Evolutionary conservation across 1,140 invertebrate genomes (phyloP), one percentile per base, ranked within the genome.

Genomic region (Oreohelix idahoensis): DNA sequence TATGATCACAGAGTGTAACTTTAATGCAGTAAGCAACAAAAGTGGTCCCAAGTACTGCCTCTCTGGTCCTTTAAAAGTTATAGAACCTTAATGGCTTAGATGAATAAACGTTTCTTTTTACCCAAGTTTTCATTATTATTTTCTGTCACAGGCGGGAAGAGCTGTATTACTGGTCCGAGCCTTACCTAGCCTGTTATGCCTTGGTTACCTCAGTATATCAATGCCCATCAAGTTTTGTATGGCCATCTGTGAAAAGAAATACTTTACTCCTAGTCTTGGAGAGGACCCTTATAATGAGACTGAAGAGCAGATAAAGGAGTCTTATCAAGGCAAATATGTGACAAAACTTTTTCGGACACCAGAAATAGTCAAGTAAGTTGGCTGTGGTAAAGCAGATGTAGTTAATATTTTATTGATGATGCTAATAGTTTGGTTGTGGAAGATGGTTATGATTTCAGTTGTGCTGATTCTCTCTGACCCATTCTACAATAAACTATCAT

Each of bases 291-390:
- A 75, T 20, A 73, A 38, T 13, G 81, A 85, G n/a, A 81, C 86
- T 10, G 35, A 87, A n/a, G 79, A 85, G 32, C 83, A 86, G 15
- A 87, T 89, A 42, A 81, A 53, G 69, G 39, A 70, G 11, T 85
- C 84, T 1, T 87, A 86, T 71, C 83, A 84, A 35, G 88, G 88
- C 32, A 35, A 76, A 11, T 84, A 89, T 71, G 86, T 89, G 20
- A 49, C 36, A 35, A 85, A 87, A 26, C 80, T 89, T 20, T 81
- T 87, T 13, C 71, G 29, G 51, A 84, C 80, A 75, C 84, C 86
- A 35, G 42, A 80, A 39, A 45, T 58, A 26, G 39, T 53, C 13
- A 29, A 36, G 84, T 85, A 53, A 80, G 84, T 77, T n/a, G 20
- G 5, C 42, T 45, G 5, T 45, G 15, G 15, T 45, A 45, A 8